Percentiles rank a stretch among this genome's conserved stretches.
These are phyloP conservation scores for Salvelinus alpinus DNA, from an alignment of 2,113 vertebrate genomes.

Conservation along the genomic window DNA sequence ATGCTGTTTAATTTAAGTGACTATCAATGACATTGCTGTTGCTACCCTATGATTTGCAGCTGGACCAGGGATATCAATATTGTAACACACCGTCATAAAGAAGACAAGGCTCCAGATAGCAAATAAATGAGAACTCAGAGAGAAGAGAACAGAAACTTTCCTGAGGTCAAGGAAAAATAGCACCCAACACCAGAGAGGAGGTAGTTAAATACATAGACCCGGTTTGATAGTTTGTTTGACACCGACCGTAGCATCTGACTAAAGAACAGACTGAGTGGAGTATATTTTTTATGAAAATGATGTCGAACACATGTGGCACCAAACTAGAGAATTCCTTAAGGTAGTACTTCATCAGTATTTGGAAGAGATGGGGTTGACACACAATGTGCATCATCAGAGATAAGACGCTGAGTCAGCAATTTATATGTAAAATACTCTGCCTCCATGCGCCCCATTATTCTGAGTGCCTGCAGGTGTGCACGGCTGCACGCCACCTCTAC, in stretches of 20 bases:
- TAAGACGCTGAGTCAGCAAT: not conserved
- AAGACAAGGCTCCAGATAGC: not conserved
- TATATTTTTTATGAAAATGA: not conserved
- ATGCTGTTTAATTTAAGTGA: not conserved
- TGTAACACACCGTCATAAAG: not conserved
- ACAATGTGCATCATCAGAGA: not conserved
- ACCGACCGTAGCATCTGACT: not conserved
- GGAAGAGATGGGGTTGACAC: not conserved
- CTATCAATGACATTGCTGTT: not conserved
- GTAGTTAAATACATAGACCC: not conserved
- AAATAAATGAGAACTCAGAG: not conserved
- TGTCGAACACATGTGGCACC: not conserved
- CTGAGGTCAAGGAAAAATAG: not conserved
- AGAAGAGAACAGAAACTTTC: not conserved
- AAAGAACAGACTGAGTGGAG: not conserved
- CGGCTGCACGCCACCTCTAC: not conserved
- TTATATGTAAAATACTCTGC: not conserved
- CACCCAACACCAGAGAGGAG: not conserved
- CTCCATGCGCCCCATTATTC: not conserved
- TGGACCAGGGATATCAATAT: constrained; percentile 1
- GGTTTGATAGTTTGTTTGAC: not conserved
- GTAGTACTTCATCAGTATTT: not conserved
- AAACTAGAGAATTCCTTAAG: not conserved
- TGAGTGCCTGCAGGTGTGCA: not conserved
- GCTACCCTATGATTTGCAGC: not conserved